Evolutionary conservation across 2,888 invertebrate genomes (phyloP).

Genomic region (Cataglyphis altisquamis): DNA sequence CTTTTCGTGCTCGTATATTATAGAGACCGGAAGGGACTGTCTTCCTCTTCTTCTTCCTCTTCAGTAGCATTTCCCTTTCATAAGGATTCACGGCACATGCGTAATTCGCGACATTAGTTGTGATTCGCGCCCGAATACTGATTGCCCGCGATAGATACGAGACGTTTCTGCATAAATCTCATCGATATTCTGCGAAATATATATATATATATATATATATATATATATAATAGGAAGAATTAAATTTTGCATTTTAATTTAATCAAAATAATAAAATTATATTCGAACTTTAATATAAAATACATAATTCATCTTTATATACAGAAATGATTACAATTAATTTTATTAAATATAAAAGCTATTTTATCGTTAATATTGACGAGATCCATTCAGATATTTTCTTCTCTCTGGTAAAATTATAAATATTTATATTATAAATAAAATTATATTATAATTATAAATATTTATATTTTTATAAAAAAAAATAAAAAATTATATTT

Average conservation of each 20-base stretch:
- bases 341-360: neutral
- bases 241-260: neutral
- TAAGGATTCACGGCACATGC: conserved; percentile 61
- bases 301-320: neutral
- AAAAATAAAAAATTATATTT: no score
- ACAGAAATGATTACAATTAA: neutral
- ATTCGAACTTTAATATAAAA: neutral
- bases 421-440: no score
- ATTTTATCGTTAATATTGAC: neutral
- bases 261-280: neutral
- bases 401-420: neutral
- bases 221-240: neutral
- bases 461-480: neutral
- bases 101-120: conserved; percentile 54
- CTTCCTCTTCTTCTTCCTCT: conserved; percentile 46
- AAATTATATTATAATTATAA: no score
- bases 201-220: neutral
- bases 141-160: neutral
- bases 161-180: neutral
- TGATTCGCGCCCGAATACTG: conserved; percentile 41
- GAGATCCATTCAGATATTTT: neutral
- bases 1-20: conserved; percentile 37
- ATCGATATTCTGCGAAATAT: neutral
- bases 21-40: conserved; percentile 70
- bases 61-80: conserved; percentile 51